Base-by-base conservation (phyloP, 2,888 invertebrate genomes). In the Drosophila anomalata region DNA sequence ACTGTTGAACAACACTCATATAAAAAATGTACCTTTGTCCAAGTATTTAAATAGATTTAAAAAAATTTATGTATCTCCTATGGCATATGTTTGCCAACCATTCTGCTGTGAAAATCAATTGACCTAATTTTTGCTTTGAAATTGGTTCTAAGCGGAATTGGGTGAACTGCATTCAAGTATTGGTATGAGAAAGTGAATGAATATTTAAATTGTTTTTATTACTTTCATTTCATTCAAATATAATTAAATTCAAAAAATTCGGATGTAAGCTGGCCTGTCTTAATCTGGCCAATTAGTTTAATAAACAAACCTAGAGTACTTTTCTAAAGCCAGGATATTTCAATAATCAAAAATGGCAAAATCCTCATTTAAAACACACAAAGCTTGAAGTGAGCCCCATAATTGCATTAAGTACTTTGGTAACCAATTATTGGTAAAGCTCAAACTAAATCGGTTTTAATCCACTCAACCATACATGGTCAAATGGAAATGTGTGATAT, bases 31-130 rank as follows among this genome's bases (percentile, higher is more conserved):
- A 7, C 22, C 24, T 24, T 24, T 54, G 39, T 31, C 6, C 4
- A 22, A 8, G 42, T 44, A 46, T 33, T 29, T 20, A 8, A 1
- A 17, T 3, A 6, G 3, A 4, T 22, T 8, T 14, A 4, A 3
- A 26, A 6, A 54, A 33, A 36, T 31, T 9, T 12, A 31, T 20
- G 6, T 17, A 39, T 7, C 26, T 50, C 17, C 20, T 54, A 66
- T 63, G 47, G n/a, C 44, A 50, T 59, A 59, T 59, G 62, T 59
- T 62, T 22, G 29, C n/a, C 47, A 36, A 41, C 33, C 52, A 56
- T 56, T 52, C 56, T 69, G 48, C 9, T 50, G 51, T 36, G 33
- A 53, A 62, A 57, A 51, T 62, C 62, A 71, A 71, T 71, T 71
- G 57, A 71, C 69, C 56, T 53, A 53, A 52, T 56, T 52, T 52